Evolutionary conservation across 2,797 vertebrate genomes (phyloP).

Genomic region (Pogonophryne albipinna): DNA sequence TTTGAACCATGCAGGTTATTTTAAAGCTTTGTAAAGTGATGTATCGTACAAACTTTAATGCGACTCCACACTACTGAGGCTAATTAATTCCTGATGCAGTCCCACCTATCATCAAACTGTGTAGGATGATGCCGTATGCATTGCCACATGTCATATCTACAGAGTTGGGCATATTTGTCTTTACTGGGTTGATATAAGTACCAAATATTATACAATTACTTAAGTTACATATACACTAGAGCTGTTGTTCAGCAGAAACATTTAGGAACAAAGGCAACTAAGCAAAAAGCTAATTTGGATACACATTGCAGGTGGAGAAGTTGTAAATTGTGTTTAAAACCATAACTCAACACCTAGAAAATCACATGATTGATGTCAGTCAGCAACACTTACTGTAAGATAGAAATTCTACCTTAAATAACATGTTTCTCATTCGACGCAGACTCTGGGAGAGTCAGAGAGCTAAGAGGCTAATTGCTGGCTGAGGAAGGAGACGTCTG

Average conservation of each 20-base stretch:
- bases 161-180: too few relatives aligned
- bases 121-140: too few relatives aligned
- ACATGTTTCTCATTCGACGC: not conserved
- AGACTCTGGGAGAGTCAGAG: not conserved
- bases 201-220: too few relatives aligned
- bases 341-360: not conserved
- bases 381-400: not conserved
- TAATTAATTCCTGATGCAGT: too few relatives aligned
- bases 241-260: too few relatives aligned
- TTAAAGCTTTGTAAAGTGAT: not conserved
- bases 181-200: too few relatives aligned
- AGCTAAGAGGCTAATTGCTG: constrained; percentile 8
- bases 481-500: not conserved
- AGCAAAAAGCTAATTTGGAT: too few relatives aligned
- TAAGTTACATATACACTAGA: too few relatives aligned
- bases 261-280: too few relatives aligned
- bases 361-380: not conserved
- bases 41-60: not conserved
- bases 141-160: too few relatives aligned
- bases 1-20: not conserved
- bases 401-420: not conserved
- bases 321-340: not conserved
- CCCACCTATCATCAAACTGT: too few relatives aligned
- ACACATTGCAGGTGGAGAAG: too few relatives aligned
- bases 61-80: not conserved